phyloP scores from a whole-genome alignment of 2,113 vertebrate species.

The Larimichthys crocea region DNA sequence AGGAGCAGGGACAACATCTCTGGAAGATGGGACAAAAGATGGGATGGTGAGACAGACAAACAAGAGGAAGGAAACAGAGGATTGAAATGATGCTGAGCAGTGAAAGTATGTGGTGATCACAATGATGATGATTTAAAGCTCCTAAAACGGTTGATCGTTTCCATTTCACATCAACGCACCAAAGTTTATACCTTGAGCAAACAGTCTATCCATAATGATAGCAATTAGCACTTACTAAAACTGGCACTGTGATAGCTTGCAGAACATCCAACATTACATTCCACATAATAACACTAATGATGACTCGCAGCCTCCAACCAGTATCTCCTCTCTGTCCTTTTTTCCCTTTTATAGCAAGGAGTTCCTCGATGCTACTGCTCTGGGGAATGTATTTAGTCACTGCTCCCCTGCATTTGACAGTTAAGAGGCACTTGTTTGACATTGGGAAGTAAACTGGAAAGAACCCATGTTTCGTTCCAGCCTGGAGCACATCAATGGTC shows the following conservation, averaged over 20 bases:
- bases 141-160: constrained; percentile 36
- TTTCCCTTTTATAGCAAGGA: constrained; percentile 83
- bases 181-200: constrained; percentile 63
- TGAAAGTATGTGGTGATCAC: constrained; percentile 2
- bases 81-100: constrained; percentile 29
- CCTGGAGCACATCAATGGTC: constrained; percentile 66
- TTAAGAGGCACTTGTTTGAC: constrained; percentile 81
- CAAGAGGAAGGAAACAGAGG: constrained; percentile 2
- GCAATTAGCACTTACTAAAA: constrained; percentile 66
- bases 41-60: constrained; percentile 15
- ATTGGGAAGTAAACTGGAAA: constrained; percentile 78
- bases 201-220: constrained; percentile 57
- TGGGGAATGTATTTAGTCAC: constrained; percentile 78
- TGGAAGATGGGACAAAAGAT: constrained; percentile 16
- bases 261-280: constrained; percentile 50
- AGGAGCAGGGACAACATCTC: constrained; percentile 16
- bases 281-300: constrained; percentile 70
- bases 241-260: constrained; percentile 44
- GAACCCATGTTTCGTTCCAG: constrained; percentile 69
- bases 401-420: constrained; percentile 76
- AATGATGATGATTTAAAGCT: constrained; percentile 14
- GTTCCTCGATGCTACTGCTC: constrained; percentile 63
- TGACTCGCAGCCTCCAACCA: constrained; percentile 68
- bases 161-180: constrained; percentile 42
- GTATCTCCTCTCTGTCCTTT: constrained; percentile 52